Conservation (phyloP, 1,140 invertebrate genomes). For the Stegodyphus dumicola region DNA sequence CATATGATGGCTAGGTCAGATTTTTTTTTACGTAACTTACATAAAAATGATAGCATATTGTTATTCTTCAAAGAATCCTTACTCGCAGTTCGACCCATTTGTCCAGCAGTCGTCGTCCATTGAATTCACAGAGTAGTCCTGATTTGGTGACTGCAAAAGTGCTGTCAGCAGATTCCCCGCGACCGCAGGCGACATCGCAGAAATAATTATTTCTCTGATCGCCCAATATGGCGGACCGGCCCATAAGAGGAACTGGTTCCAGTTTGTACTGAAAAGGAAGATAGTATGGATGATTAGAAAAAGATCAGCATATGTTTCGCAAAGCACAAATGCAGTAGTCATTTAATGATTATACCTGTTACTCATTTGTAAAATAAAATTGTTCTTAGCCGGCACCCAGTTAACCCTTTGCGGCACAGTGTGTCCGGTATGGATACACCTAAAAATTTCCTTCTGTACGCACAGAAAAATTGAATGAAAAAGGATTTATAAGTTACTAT, state of each 20-base stretch:
- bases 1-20: too few relatives aligned
- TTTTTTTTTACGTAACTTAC: too few relatives aligned
- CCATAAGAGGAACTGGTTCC: slow-evolving; percentile 93
- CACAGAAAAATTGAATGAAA: too few relatives aligned
- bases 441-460: too few relatives aligned
- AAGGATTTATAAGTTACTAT: too few relatives aligned
- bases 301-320: not conserved
- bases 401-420: too few relatives aligned
- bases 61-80: slow-evolving; percentile 62
- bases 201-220: slow-evolving; percentile 96
- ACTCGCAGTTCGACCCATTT: slow-evolving; percentile 96
- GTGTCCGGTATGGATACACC: too few relatives aligned
- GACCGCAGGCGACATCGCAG: slow-evolving; percentile 92
- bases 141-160: slow-evolving; percentile 93
- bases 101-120: slow-evolving; percentile 89
- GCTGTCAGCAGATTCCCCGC: slow-evolving; percentile 81
- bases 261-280: slow-evolving; percentile 78
- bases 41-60: too few relatives aligned
- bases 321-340: not conserved
- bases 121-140: slow-evolving; percentile 88
- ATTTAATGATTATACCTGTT: too few relatives aligned
- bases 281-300: not conserved
- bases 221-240: slow-evolving; percentile 91
- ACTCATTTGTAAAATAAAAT: too few relatives aligned
- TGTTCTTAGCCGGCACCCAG: too few relatives aligned